Evolutionary conservation across 2,113 vertebrate genomes (phyloP).

Genomic region (Perca schrenkii): DNA sequence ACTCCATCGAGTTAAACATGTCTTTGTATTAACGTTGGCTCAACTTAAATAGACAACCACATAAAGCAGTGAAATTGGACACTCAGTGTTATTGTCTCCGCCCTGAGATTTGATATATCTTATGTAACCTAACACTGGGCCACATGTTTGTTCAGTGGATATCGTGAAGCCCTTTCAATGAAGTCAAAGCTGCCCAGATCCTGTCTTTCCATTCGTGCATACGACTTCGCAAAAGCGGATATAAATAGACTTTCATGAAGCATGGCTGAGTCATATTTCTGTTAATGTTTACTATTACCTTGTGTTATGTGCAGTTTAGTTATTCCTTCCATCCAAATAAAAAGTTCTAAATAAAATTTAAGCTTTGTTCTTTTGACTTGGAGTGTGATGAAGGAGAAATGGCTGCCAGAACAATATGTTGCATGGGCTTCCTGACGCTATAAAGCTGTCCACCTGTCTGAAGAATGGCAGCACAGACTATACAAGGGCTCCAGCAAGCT

Average conservation of each 20-base stretch:
- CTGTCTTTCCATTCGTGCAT: neutral
- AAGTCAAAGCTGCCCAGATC: neutral
- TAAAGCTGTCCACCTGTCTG: neutral
- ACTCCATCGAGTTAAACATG: neutral
- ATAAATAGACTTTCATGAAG: conserved; percentile 6
- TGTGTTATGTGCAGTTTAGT: neutral
- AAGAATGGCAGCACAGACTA: neutral
- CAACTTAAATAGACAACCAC: conserved; percentile 4
- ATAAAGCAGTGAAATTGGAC: conserved; percentile 17
- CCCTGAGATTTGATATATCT: conserved; percentile 30
- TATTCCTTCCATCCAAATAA: neutral
- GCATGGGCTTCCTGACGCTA: neutral
- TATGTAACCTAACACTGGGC: conserved; percentile 12
- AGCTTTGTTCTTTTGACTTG: neutral
- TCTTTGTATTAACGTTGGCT: neutral
- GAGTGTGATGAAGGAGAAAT: neutral
- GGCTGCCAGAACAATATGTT: neutral
- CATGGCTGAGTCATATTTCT: neutral
- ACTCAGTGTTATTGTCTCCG: neutral
- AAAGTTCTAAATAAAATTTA: neutral
- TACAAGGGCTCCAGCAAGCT: neutral
- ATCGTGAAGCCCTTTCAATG: neutral
- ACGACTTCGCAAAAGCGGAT: neutral
- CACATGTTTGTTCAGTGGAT: conserved; percentile 3
- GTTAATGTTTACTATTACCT: neutral